phyloP scores from a whole-genome alignment of 2,113 vertebrate genomes.

The Falco punctatus region DNA sequence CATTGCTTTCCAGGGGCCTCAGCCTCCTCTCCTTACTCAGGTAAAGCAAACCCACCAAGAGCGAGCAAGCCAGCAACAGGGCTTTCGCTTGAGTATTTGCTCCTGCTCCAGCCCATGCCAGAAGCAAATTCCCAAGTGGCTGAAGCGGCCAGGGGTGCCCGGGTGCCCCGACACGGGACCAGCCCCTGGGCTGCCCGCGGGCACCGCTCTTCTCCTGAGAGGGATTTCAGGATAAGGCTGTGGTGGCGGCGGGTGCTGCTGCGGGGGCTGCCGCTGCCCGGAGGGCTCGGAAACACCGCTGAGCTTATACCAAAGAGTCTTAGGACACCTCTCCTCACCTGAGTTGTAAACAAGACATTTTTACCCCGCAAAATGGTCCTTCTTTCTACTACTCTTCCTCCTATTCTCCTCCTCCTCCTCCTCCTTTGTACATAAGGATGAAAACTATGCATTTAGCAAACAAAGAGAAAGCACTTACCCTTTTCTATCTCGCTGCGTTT shows the following conservation, averaged over 20 bases:
- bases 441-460: constrained; percentile 94
- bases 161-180: neutral
- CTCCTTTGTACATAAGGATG: constrained; percentile 78
- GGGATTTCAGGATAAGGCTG: neutral
- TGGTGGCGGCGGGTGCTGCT: neutral
- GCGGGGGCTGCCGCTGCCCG: neutral
- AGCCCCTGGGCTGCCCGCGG: neutral
- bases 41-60: constrained; percentile 22
- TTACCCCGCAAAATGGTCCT: constrained; percentile 8
- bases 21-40: constrained; percentile 66
- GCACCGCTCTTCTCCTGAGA: neutral
- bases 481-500: constrained; percentile 77
- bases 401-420: constrained; percentile 55
- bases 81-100: neutral
- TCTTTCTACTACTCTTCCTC: constrained; percentile 60
- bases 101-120: rapidly evolving
- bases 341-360: constrained; percentile 60
- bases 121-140: neutral
- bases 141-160: neutral
- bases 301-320: constrained; percentile 81
- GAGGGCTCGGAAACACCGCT: constrained; percentile 42
- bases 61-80: neutral
- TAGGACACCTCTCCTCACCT: constrained; percentile 68
- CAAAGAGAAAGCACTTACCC: constrained; percentile 95
- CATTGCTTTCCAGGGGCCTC: constrained; percentile 18